Evolutionary conservation across 2,113 vertebrate genomes (phyloP), one percentile per base, ranked within the genome.

Genomic region (Dasyornis broadbenti): DNA sequence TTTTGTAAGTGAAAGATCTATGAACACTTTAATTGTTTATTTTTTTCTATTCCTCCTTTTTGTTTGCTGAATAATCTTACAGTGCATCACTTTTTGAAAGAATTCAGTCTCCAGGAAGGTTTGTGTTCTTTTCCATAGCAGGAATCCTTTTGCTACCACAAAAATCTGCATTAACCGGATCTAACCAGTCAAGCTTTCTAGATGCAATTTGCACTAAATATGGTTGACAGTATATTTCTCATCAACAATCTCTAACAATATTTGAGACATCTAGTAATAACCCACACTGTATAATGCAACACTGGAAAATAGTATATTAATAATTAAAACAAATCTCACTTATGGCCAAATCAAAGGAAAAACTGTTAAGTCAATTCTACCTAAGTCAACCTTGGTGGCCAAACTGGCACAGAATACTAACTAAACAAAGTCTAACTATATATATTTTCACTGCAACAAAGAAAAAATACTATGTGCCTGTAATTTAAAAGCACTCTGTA

Each of bases 381-480:
- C 95, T 89, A 94, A 96, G 94, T 97, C 95, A 96, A 92, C 95
- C 88, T 37, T 39, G 35, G 92, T 82, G 89, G 96, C 97, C 92
- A 49, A 93, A 63, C 96, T 96, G 97, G 97, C 97, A 96, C 97
- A 97, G 92, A 96, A 96, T 96, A 90, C 95, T 95, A 93, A 95
- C 95, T 94, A 97, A 96, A 86, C 82, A 77, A 75, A 96, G 95
- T 84, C 79, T 95, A 95, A 96, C 91, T 83, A 63, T 82, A 39
- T 95, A 79, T 96, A 94, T 96, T 94, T 97, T 97, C 95, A 95
- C 83, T 77, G 93, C 96, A 93, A 95, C 98, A 97, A 94, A 95
- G 93, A 97, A 82, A 76, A 98, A 96, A 94, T 96, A 97, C 98
- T 93, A 98, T 84, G 98, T 99, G 98, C 98, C 98, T 99, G 98